Percentiles rank a stretch among this genome's conserved stretches.
These are phyloP conservation scores for Ligdia adustata DNA, from an alignment of 2,888 invertebrate species.

Conservation along the genomic window DNA sequence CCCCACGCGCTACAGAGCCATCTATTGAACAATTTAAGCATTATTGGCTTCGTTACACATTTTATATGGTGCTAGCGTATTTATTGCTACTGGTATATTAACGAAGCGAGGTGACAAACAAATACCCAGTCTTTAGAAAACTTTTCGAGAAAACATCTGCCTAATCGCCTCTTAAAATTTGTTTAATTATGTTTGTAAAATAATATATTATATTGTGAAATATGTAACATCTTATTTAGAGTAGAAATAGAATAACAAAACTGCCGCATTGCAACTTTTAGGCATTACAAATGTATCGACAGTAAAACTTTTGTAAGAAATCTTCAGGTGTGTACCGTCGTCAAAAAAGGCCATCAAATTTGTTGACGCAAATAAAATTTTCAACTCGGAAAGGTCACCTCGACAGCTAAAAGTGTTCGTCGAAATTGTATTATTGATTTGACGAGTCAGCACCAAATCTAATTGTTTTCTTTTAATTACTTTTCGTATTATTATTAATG, in stretches of 20 bases:
- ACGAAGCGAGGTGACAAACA: slow-evolving; percentile 35
- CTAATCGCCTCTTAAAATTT: too few relatives aligned
- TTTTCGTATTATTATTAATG: slow-evolving; percentile 27
- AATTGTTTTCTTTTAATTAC: slow-evolving; percentile 33
- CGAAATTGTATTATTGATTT: slow-evolving; percentile 35
- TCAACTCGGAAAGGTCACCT: slow-evolving; percentile 28
- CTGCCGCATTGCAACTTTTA: too few relatives aligned
- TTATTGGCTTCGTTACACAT: slow-evolving; percentile 66
- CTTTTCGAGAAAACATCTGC: too few relatives aligned
- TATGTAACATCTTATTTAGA: too few relatives aligned
- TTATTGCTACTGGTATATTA: slow-evolving; percentile 52
- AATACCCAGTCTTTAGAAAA: background rate
- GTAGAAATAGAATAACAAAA: too few relatives aligned
- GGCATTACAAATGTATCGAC: too few relatives aligned
- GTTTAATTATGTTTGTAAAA: too few relatives aligned
- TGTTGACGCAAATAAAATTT: slow-evolving; percentile 27
- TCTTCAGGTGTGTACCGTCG: background rate
- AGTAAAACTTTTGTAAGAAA: background rate
- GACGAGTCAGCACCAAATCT: too few relatives aligned
- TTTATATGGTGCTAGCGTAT: slow-evolving; percentile 53
- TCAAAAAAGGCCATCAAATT: slow-evolving; percentile 23
- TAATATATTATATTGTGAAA: too few relatives aligned
- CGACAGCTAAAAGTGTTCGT: slow-evolving; percentile 16
- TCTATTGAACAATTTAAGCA: slow-evolving; percentile 52
- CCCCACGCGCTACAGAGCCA: slow-evolving; percentile 38